Evolutionary conservation across 1,140 invertebrate genomes (phyloP), one percentile per base, ranked within the genome.

Genomic region (Zaprionus africanus): DNA sequence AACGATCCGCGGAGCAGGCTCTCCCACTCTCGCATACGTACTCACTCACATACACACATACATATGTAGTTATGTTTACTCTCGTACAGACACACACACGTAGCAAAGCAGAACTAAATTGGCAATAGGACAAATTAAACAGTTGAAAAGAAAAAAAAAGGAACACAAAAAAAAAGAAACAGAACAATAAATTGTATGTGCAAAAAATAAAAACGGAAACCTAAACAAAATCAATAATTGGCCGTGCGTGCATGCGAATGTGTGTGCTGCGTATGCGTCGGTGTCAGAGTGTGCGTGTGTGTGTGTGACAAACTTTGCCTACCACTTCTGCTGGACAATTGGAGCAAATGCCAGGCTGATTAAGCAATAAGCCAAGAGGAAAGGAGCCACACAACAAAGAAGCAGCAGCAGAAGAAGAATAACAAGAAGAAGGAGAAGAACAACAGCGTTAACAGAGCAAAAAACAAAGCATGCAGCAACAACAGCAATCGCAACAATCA

Each of bases 201-300:
- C 63, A 26, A 61, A 73, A 76, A 34, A 11, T 34, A 34, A 34
- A 54, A 59, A 38, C 17, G 56, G 38, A 54, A 46, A 65, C 56
- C 59, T 46, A 63, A 57, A 66, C 78, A 90, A 87, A 87, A 87
- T 87, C 84, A 84, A 87, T 87, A 87, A 87, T 88, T 87, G 85
- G 73, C 78, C 63, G 53, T 77, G 79, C 63, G 68, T 75, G 62
- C 46, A 41, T 51, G 43, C 62, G 24, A 58, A 24, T 46, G 65
- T 60, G 73, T 64, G 73, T 64, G 66, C 75, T 62, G n/a, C 36
- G 56, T 62, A 19, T 63, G 59, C 28, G 63, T 46, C 36, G n/a
- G 54, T 49, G 28, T 31, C 6, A 31, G 28, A 7, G 41, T 24
- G 57, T 28, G 31, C 5, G 56, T 31, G 38, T 51, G 24, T 67